Percentiles rank a stretch among this genome's conserved stretches.
These are phyloP conservation scores for Craseonycteris thonglongyai DNA, from an alignment of 2,113 vertebrate genomes.

Conservation along the genomic window DNA sequence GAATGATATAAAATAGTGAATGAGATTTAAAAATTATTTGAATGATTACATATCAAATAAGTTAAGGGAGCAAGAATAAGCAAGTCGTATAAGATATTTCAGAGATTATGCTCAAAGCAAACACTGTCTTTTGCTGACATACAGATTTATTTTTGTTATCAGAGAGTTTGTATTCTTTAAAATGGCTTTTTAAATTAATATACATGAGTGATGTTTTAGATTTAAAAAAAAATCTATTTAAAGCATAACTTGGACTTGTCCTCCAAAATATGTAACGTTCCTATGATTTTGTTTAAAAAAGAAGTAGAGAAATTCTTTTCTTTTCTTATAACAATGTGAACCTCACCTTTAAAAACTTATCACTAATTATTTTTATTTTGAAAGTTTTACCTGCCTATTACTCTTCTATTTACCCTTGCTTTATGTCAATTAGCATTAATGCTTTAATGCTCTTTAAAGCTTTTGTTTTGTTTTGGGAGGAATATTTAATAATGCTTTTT, in stretches of 20 bases:
- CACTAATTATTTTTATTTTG: background rate
- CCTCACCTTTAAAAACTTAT: background rate
- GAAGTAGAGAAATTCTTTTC: background rate
- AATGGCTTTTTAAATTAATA: conserved; percentile 1
- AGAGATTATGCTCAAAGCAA: background rate
- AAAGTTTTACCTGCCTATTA: background rate
- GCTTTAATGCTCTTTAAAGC: background rate
- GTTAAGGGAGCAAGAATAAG: background rate
- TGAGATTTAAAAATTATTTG: background rate
- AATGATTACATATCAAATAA: background rate
- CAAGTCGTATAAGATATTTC: background rate
- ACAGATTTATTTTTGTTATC: background rate
- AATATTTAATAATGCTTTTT: background rate
- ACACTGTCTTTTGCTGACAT: background rate
- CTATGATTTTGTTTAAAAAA: background rate
- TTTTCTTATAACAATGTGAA: background rate
- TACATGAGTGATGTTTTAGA: background rate
- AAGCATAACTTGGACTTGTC: background rate
- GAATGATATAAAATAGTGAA: background rate
- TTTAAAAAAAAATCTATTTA: background rate
- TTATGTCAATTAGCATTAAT: background rate
- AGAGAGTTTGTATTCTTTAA: background rate
- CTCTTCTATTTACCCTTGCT: background rate
- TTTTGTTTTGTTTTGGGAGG: background rate
- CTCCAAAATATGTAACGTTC: background rate